A percentile compares a stretch with the other conserved stretches of the same genome.
Conservation (phyloP, 2,113 vertebrate species). For the Melanocharis versteri region DNA sequence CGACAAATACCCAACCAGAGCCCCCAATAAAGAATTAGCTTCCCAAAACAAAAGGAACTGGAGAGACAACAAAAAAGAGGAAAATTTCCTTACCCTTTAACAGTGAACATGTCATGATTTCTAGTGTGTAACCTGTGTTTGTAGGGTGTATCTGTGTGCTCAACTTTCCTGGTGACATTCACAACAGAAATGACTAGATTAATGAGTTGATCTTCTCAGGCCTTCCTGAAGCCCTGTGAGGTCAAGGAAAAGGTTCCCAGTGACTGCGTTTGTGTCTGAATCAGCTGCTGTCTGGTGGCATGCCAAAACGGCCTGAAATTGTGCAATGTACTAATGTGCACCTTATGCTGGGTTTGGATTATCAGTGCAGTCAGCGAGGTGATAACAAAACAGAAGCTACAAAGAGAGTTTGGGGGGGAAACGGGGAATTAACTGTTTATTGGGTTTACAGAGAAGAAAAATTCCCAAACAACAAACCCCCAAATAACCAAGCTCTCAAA, state of each 20-base stretch:
- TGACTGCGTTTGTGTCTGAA: neutral
- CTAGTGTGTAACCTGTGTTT: neutral
- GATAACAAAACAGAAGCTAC: neutral
- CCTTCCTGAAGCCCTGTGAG: neutral
- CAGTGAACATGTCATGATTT: neutral
- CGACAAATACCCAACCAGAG: neutral
- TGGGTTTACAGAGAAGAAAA: neutral
- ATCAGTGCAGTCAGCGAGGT: neutral
- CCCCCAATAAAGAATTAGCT: neutral
- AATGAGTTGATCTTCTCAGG: neutral
- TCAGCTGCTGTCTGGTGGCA: neutral
- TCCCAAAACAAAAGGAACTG: neutral
- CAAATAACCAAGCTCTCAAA: neutral
- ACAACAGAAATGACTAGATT: neutral
- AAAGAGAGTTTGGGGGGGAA: neutral
- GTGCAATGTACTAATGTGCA: neutral
- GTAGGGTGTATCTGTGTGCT: neutral
- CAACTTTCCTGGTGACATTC: neutral
- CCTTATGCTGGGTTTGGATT: neutral
- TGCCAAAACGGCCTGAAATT: neutral
- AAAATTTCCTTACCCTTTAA: neutral
- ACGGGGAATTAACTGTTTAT: neutral
- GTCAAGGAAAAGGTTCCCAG: neutral
- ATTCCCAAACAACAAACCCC: neutral
- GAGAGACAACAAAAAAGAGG: neutral